Conservation (phyloP, 1,140 invertebrate genomes). For the Lysiphlebus fabarum region DNA sequence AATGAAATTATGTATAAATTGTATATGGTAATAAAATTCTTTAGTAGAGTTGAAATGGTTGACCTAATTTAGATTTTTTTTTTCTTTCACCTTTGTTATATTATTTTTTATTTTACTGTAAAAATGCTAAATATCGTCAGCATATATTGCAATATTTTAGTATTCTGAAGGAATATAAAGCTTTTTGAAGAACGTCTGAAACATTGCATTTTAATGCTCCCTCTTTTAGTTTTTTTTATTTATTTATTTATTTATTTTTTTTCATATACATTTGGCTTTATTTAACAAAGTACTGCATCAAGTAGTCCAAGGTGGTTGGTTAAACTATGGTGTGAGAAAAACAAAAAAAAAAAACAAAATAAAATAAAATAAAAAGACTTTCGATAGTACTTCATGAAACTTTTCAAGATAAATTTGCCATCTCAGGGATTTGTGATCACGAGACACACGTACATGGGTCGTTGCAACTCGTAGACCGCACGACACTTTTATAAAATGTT, state of each 20-base stretch:
- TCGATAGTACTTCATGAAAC: conserved; percentile 6
- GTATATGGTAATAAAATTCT: too few species aligned
- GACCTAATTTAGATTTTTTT: too few species aligned
- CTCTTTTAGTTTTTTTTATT: too few species aligned
- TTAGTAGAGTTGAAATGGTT: too few species aligned
- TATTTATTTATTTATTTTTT: background rate
- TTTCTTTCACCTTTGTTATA: background rate
- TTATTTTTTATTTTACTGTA: background rate
- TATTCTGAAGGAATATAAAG: conserved; percentile 10
- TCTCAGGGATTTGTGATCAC: conserved; percentile 9
- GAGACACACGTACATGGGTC: conserved; percentile 9
- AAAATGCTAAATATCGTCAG: background rate
- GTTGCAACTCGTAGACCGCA: background rate
- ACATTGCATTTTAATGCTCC: conserved; percentile 17
- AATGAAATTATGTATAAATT: too few species aligned
- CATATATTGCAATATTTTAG: conserved; percentile 11
- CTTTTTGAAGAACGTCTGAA: conserved; percentile 3
- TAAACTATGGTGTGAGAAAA: background rate
- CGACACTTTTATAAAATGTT: background rate
- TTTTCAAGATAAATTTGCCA: conserved; percentile 6
- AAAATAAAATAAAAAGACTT: background rate
- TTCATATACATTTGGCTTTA: conserved; percentile 8
- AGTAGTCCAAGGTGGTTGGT: too few species aligned
- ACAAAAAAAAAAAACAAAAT: background rate
- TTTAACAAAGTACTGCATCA: conserved; percentile 8